phyloP scores from a whole-genome alignment of 2,888 invertebrate species.

The Pterostichus niger region DNA sequence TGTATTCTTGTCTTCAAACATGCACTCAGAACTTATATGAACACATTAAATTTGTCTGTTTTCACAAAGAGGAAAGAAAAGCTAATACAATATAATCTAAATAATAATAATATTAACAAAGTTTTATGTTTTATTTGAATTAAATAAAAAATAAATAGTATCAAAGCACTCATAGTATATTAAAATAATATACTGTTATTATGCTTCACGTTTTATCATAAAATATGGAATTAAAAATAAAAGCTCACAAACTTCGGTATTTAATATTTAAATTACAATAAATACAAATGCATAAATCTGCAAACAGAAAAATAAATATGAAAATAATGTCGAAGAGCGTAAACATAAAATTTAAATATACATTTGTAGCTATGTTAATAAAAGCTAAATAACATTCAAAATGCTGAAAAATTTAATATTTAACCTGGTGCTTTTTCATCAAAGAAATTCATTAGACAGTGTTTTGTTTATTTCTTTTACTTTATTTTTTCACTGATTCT shows the following conservation, averaged over 20 bases:
- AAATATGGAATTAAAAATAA: not conserved
- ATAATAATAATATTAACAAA: not conserved
- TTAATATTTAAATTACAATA: constrained; percentile 15
- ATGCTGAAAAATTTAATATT: constrained; percentile 39
- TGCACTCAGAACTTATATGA: constrained; percentile 26
- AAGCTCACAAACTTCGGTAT: not conserved
- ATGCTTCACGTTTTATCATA: not conserved
- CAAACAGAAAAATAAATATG: not conserved
- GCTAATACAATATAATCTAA: constrained; percentile 4
- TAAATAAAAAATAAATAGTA: no score
- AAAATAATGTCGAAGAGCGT: constrained; percentile 5
- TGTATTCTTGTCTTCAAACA: constrained; percentile 12
- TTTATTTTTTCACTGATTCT: constrained; percentile 19
- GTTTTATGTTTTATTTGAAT: no score
- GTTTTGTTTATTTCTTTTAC: constrained; percentile 27
- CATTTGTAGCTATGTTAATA: constrained; percentile 8
- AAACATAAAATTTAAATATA: constrained; percentile 25
- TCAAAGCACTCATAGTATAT: no score
- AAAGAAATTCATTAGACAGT: constrained; percentile 47
- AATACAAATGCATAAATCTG: constrained; percentile 11
- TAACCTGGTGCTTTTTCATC: constrained; percentile 28
- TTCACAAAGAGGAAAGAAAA: not conserved
- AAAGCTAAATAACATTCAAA: constrained; percentile 25
- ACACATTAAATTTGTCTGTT: constrained; percentile 42
- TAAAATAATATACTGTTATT: no score